phyloP scores from a whole-genome alignment of 2,888 invertebrate genomes.

The Elegia similella region DNA sequence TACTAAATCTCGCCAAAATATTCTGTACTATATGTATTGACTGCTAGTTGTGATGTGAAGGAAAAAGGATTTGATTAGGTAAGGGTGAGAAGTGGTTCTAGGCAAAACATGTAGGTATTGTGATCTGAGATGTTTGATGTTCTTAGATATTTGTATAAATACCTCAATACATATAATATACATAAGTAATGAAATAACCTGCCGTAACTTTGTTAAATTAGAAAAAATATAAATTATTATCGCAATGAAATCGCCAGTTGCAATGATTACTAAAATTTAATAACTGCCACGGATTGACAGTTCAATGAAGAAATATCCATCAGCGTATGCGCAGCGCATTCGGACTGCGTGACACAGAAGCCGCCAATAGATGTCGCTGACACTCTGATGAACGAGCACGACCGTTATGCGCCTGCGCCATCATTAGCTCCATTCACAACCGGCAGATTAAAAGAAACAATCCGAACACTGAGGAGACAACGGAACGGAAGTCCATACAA shows the following conservation, averaged over 20 bases:
- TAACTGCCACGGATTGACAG: background rate
- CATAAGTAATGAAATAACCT: too few relatives aligned
- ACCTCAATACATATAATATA: too few relatives aligned
- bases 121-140: too few relatives aligned
- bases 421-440: constrained; percentile 72
- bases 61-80: too few relatives aligned
- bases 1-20: too few relatives aligned
- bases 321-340: constrained; percentile 5
- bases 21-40: too few relatives aligned
- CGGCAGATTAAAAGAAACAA: constrained; percentile 71
- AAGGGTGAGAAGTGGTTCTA: too few relatives aligned
- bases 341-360: constrained; percentile 60
- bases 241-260: background rate
- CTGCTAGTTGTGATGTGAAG: too few relatives aligned
- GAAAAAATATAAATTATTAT: background rate
- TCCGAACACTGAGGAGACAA: constrained; percentile 53
- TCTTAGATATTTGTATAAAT: too few relatives aligned
- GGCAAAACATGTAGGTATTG: too few relatives aligned
- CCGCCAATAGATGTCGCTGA: constrained; percentile 78
- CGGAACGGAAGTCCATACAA: constrained; percentile 69
- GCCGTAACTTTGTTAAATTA: too few relatives aligned
- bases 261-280: background rate
- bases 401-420: constrained; percentile 59
- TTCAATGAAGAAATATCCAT: constrained; percentile 5
- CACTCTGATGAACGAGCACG: constrained; percentile 74